Conservation (phyloP, 2,888 invertebrate species). For the Chouioia cunea region DNA sequence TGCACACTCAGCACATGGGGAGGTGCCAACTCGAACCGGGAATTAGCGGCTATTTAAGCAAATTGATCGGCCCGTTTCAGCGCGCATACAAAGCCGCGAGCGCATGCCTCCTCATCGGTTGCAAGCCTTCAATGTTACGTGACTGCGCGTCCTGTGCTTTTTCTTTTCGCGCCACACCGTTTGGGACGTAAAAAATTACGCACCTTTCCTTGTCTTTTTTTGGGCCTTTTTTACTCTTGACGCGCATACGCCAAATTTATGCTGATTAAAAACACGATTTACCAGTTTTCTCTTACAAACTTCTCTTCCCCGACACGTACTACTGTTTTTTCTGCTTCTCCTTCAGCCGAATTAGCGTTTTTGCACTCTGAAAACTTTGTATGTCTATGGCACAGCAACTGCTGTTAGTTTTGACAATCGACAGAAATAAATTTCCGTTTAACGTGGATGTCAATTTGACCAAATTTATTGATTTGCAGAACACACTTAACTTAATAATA, state of each 20-base stretch:
- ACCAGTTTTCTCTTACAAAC: slow-evolving; percentile 32
- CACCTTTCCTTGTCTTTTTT: slow-evolving; percentile 5
- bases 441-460: no score
- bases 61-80: slow-evolving; percentile 65
- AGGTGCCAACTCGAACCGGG: slow-evolving; percentile 58
- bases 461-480: no score
- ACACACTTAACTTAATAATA: no score
- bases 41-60: slow-evolving; percentile 65
- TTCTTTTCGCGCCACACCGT: background rate
- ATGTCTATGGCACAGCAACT: no score
- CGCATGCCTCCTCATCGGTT: slow-evolving; percentile 54
- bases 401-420: no score
- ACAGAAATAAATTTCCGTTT: no score
- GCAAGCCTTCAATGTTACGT: slow-evolving; percentile 31
- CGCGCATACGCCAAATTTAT: slow-evolving; percentile 24
- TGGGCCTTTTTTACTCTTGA: background rate
- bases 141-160: slow-evolving; percentile 42
- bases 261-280: slow-evolving; percentile 44
- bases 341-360: no score
- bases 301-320: background rate
- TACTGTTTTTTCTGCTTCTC: background rate
- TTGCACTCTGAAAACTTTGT: no score
- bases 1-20: slow-evolving; percentile 18
- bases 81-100: background rate
- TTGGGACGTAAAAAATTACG: background rate